Base-by-base conservation (phyloP, 1,140 invertebrate genomes). In the Pseudomyrmex concolor region DNA sequence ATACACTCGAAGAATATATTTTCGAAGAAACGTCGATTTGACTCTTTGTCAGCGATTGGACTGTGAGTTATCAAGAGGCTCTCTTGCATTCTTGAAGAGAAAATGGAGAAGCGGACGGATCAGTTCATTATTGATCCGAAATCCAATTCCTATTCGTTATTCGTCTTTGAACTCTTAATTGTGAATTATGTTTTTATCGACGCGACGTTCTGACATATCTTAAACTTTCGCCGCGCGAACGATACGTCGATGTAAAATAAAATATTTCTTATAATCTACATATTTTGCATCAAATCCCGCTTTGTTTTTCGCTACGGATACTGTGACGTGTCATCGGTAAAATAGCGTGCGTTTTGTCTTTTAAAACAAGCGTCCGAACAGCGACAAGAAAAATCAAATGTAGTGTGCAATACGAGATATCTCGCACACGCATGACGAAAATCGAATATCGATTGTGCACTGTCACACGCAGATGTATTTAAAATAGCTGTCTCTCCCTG, bases 11-110 rank as follows among this genome's bases (percentile, higher is more conserved):
- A 7, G 5, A 34, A 34, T 34, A 34, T 34, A 34, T 34, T 7
- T 34, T 7, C 34, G 0, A 34, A 34, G 34, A 34, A 34, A 34
- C 34, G 80, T 86, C 73, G 76, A 78, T 86, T 71, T 48, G 19
- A 63, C 2, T 0, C 5, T 0, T 3, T 9, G 1, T n/a, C 22
- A 51, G n/a, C 22, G 57, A 25, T 67, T 64, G 77, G 76, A 60
- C 25, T 12, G 25, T 12, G 25, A 3, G 2, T 25, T 22, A 22
- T 54, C 50, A 54, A 7, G 22, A 22, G 22, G 15, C 54, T 34
- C 19, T 84, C 72, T 77, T 82, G 78, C 84, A 89, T 90, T 90
- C 86, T 76, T 89, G 19, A 63, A 86, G 89, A 86, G 89, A 89
- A 89, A 90, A 87, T 60, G 60, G 22, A 54, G 77, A 86, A 57